These are phyloP conservation scores for Schizothorax lantsangensis DNA, from an alignment of 2,797 vertebrate species.

Conservation along the genomic window DNA sequence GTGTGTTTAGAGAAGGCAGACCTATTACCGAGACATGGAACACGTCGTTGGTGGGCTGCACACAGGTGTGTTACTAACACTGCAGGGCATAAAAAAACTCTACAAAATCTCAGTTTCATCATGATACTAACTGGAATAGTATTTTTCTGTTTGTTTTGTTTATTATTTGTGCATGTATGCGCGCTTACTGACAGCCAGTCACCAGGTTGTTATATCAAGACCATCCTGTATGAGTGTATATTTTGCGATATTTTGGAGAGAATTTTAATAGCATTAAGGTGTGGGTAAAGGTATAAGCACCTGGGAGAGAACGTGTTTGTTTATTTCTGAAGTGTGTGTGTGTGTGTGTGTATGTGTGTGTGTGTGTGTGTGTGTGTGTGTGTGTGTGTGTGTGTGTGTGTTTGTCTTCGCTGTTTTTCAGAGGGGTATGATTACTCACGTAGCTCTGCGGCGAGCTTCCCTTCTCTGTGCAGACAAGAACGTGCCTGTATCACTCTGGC, in stretches of 20 bases:
- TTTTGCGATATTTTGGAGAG: slow-evolving; percentile 23
- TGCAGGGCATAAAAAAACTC: neutral
- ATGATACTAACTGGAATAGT: neutral
- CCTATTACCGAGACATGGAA: neutral
- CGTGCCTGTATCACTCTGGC: slow-evolving; percentile 55
- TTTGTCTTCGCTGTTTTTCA: slow-evolving; percentile 52
- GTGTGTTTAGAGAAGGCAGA: slow-evolving; percentile 12
- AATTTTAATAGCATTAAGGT: slow-evolving; percentile 17
- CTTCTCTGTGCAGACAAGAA: slow-evolving; percentile 56
- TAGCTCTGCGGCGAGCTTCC: slow-evolving; percentile 64
- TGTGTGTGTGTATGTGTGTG: slow-evolving; percentile 63
- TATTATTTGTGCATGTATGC: slow-evolving; percentile 19
- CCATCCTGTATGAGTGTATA: slow-evolving; percentile 21
- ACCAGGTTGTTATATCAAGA: neutral
- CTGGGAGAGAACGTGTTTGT: slow-evolving; percentile 45
- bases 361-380: slow-evolving; percentile 60
- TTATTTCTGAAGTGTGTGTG: slow-evolving; percentile 62
- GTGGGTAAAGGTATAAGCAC: slow-evolving; percentile 21
- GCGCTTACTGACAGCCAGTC: neutral
- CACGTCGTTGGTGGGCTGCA: neutral
- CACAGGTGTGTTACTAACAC: slow-evolving; percentile 1
- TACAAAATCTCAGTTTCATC: slow-evolving; percentile 5
- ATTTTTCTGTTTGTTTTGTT: slow-evolving; percentile 31
- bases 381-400: slow-evolving; percentile 63
- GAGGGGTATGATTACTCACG: slow-evolving; percentile 65